These are phyloP conservation scores for Cromileptes altivelis DNA, from an alignment of 2,113 vertebrate genomes.

Conservation along the genomic window DNA sequence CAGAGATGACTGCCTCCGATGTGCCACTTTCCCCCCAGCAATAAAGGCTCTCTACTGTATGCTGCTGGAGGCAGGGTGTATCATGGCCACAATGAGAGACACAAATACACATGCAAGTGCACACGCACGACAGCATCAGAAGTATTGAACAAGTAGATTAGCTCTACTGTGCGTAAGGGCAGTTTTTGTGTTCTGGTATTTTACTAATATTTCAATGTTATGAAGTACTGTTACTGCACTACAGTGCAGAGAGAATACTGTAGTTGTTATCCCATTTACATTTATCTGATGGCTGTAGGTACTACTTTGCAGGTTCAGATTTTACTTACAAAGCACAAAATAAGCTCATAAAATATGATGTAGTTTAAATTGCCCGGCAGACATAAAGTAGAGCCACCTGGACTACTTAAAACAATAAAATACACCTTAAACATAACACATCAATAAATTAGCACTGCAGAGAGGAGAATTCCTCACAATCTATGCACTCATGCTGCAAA, in stretches of 20 bases:
- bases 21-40: conserved; percentile 66
- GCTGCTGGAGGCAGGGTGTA: conserved; percentile 28
- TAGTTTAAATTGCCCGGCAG: neutral
- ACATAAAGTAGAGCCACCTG: neutral
- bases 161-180: neutral
- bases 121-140: neutral
- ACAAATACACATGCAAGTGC: conserved; percentile 10
- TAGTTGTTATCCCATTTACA: neutral
- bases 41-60: conserved; percentile 51
- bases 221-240: neutral
- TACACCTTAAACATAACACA: neutral
- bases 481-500: neutral
- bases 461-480: neutral
- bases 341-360: conserved; percentile 4
- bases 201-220: neutral
- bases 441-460: neutral
- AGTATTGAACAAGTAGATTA: neutral
- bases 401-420: neutral
- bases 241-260: neutral
- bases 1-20: conserved; percentile 76
- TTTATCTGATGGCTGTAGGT: neutral
- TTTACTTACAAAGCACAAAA: conserved; percentile 24
- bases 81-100: conserved; percentile 31
- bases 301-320: conserved; percentile 3
- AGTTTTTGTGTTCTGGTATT: neutral